A percentile compares a stretch with the other conserved stretches of the same genome.
phyloP scores from a whole-genome alignment of 2,888 invertebrate genomes.

The Sepiola atlantica region DNA sequence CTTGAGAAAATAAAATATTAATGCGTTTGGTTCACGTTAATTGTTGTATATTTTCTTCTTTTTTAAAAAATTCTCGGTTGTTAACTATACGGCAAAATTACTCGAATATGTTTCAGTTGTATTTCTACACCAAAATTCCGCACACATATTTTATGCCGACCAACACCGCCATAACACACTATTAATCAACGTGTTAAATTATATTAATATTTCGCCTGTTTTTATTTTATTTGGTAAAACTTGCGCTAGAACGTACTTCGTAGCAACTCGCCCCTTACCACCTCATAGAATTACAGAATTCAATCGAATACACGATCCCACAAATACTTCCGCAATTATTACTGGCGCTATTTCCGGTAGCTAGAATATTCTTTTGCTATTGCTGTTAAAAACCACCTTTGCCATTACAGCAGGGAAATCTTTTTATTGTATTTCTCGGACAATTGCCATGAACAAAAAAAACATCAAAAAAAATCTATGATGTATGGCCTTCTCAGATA shows the following conservation, averaged over 20 bases:
- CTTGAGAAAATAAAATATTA: too few relatives aligned
- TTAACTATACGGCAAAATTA: too few relatives aligned
- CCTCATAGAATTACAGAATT: neutral
- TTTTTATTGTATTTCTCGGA: neutral
- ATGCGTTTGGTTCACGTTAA: too few relatives aligned
- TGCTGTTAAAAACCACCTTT: neutral
- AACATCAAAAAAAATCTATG: neutral
- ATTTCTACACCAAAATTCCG: too few relatives aligned
- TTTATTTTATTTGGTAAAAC: neutral
- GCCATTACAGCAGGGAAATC: neutral
- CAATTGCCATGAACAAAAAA: neutral
- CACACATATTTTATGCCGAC: too few relatives aligned
- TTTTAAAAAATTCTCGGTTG: too few relatives aligned
- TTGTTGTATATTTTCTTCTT: too few relatives aligned
- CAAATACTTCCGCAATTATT: conserved; percentile 32
- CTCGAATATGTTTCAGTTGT: too few relatives aligned
- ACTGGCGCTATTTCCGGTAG: neutral
- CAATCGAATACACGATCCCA: neutral
- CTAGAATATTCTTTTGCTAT: neutral
- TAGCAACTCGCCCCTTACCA: neutral
- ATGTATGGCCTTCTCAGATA: neutral
- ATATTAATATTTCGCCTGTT: neutral
- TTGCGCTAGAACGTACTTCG: neutral
- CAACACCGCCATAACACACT: too few relatives aligned
- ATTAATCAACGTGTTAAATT: neutral